Conservation (phyloP, 1,140 invertebrate species). For the Scaptomyza pallida region DNA sequence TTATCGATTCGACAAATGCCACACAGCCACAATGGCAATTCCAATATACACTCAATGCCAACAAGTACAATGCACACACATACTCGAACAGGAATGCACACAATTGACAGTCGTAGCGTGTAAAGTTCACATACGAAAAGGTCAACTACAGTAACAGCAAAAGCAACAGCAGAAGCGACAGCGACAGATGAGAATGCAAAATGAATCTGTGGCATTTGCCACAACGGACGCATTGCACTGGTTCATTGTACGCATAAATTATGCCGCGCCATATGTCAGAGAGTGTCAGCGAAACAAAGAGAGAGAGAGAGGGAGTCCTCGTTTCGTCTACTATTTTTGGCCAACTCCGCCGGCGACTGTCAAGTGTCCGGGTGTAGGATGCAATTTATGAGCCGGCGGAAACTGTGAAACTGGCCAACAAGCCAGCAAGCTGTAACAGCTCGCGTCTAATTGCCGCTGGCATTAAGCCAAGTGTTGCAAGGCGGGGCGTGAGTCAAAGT, state of each 20-base stretch:
- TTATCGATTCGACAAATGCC: conserved; percentile 49
- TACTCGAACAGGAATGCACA: background rate
- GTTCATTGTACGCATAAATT: conserved; percentile 78
- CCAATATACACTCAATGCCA: conserved; percentile 6
- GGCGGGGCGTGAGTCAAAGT: background rate
- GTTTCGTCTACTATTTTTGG: conserved; percentile 16
- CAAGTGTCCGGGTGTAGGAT: conserved; percentile 52
- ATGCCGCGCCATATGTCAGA: conserved; percentile 71
- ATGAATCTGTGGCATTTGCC: conserved; percentile 49
- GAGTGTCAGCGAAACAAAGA: conserved; percentile 32
- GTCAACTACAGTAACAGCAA: conserved; percentile 29
- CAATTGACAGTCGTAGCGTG: conserved; percentile 40
- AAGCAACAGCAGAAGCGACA: conserved; percentile 6
- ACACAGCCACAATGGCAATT: conserved; percentile 26
- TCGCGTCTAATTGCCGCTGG: conserved; percentile 69
- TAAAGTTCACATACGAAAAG: conserved; percentile 54
- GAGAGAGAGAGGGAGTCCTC: background rate
- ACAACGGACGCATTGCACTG: conserved; percentile 36
- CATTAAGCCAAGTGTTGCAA: conserved; percentile 53
- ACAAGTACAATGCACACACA: background rate
- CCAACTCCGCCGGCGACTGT: conserved; percentile 37
- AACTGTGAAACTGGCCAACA: conserved; percentile 8
- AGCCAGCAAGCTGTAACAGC: conserved; percentile 26
- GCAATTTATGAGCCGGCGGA: conserved; percentile 53
- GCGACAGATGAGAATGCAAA: conserved; percentile 39